phyloP scores from a whole-genome alignment of 2,888 invertebrate genomes.

The Itoplectis maculator region DNA sequence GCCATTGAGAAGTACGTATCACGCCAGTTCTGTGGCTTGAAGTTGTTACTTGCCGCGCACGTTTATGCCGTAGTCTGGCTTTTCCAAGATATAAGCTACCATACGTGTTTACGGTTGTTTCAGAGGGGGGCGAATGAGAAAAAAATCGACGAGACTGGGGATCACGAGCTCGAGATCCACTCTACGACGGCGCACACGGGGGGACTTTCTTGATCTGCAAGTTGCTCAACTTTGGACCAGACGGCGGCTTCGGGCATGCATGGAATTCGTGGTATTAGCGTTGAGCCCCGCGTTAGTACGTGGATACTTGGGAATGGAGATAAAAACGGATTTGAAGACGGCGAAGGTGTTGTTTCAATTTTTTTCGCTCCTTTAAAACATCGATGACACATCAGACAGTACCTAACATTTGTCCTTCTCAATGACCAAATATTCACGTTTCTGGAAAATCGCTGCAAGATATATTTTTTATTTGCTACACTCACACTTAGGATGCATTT shows the following conservation, averaged over 20 bases:
- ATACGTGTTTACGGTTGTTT: slow-evolving; percentile 32
- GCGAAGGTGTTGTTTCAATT: too few species aligned
- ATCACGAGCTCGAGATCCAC: slow-evolving; percentile 14
- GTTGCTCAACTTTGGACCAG: background rate
- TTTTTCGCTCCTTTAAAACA: too few species aligned
- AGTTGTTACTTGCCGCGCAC: slow-evolving; percentile 3
- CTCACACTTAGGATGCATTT: background rate
- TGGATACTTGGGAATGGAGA: background rate
- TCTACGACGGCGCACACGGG: background rate
- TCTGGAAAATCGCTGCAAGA: too few species aligned
- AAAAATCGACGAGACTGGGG: slow-evolving; percentile 31
- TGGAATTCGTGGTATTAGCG: background rate
- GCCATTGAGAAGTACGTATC: background rate
- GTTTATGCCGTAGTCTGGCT: slow-evolving; percentile 5
- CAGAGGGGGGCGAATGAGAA: background rate
- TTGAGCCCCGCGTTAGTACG: background rate
- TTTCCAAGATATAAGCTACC: slow-evolving; percentile 30
- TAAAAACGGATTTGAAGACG: background rate
- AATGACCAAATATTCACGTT: too few species aligned
- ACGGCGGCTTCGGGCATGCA: background rate
- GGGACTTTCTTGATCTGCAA: slow-evolving; percentile 13
- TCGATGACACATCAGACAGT: too few species aligned
- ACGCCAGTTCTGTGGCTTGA: slow-evolving; percentile 9
- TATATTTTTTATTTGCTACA: too few species aligned
- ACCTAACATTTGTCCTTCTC: too few species aligned